phyloP scores from a whole-genome alignment of 2,797 vertebrate species.

The Hippopotamyrus pictus region DNA sequence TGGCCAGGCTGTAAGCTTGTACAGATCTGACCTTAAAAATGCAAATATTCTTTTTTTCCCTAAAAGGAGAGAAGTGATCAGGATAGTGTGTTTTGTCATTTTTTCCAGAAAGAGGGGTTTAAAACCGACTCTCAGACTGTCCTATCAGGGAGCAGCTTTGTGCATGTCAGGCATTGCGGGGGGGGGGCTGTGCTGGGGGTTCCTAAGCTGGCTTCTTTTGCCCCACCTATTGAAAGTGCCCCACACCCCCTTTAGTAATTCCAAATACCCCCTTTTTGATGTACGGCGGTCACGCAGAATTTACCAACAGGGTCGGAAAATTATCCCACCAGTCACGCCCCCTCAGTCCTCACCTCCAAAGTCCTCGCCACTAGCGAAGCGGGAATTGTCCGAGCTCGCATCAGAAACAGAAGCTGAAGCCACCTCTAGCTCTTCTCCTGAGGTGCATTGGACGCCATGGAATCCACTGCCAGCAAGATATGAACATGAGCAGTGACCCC shows the following conservation, averaged over 20 bases:
- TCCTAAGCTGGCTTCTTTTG: not conserved
- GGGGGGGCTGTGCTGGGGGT: not conserved
- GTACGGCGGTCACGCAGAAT: not conserved
- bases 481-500: slow-evolving; percentile 30
- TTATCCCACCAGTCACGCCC: not conserved
- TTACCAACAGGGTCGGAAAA: not conserved
- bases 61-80: not conserved
- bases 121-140: not conserved
- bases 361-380: not conserved
- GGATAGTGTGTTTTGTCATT: slow-evolving; percentile 11
- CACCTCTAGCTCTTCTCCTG: slow-evolving; percentile 31
- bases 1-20: not conserved
- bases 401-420: slow-evolving; percentile 17
- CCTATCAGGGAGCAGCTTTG: slow-evolving; percentile 18
- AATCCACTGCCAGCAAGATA: slow-evolving; percentile 34
- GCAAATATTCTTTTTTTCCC: not conserved
- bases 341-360: not conserved
- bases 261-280: not conserved
- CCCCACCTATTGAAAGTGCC: not conserved
- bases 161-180: not conserved
- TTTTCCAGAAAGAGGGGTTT: not conserved
- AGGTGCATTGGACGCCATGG: slow-evolving; percentile 25
- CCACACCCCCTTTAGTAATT: not conserved
- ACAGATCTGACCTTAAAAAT: not conserved
- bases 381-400: slow-evolving; percentile 17